phyloP scores from a whole-genome alignment of 2,888 invertebrate genomes.

The Eilema griseolum region DNA sequence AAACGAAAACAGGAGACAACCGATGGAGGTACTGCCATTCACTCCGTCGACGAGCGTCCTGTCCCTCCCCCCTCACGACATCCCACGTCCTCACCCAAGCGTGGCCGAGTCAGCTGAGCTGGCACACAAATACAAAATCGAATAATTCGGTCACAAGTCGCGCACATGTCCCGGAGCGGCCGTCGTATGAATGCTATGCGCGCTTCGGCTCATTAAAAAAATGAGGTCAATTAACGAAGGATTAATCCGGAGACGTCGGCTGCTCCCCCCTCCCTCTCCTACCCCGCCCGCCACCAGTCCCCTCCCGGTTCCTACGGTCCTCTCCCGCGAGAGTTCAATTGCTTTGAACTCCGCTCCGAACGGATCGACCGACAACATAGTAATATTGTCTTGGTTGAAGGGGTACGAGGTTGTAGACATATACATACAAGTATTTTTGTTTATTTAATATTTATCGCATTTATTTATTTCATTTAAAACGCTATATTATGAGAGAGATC shows the following conservation, averaged over 20 bases:
- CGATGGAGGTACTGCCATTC: conserved; percentile 96
- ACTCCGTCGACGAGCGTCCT: conserved; percentile 71
- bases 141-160: conserved; percentile 60
- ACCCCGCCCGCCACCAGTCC: conserved; percentile 47
- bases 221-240: conserved; percentile 83
- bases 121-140: conserved; percentile 26
- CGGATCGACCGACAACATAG: conserved; percentile 74
- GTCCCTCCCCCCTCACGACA: conserved; percentile 27
- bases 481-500: conserved; percentile 73
- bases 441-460: conserved; percentile 84
- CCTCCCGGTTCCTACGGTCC: conserved; percentile 43
- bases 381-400: conserved; percentile 84
- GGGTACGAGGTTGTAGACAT: conserved; percentile 85
- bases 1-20: conserved; percentile 99
- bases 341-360: conserved; percentile 72
- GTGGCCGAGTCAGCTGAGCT: conserved; percentile 36
- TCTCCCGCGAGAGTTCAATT: conserved; percentile 76
- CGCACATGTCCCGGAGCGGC: conserved; percentile 63
- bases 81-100: conserved; percentile 35
- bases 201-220: conserved; percentile 74
- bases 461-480: conserved; percentile 82
- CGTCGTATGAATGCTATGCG: conserved; percentile 61
- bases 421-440: conserved; percentile 80
- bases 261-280: conserved; percentile 60
- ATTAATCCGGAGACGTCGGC: conserved; percentile 79